phyloP scores from a whole-genome alignment of 2,797 vertebrate species.

The Australoheros facetus region DNA sequence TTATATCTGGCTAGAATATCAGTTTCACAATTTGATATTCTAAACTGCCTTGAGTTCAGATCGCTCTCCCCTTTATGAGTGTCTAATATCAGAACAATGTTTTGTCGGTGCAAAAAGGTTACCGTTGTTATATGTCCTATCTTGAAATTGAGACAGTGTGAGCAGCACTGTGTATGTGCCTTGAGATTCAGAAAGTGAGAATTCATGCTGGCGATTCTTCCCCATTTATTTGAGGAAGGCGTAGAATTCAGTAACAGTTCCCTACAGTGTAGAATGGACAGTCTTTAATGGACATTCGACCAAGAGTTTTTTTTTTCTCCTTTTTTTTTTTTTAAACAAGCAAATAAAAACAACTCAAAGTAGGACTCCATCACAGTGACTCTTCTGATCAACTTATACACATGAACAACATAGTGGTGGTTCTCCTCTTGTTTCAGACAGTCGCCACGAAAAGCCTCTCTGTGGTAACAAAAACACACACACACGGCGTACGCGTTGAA shows the following conservation, averaged over 20 bases:
- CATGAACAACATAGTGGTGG: neutral
- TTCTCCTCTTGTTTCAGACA: slow-evolving; percentile 22
- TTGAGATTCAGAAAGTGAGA: slow-evolving; percentile 78
- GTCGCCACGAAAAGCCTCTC: slow-evolving; percentile 37
- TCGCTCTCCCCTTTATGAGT: slow-evolving; percentile 77
- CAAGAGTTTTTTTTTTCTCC: slow-evolving; percentile 11
- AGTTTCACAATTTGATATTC: slow-evolving; percentile 50
- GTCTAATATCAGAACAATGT: slow-evolving; percentile 67
- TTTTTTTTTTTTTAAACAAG: neutral
- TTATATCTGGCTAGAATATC: slow-evolving; percentile 63
- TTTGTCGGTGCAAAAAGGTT: slow-evolving; percentile 62
- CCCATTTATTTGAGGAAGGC: slow-evolving; percentile 36
- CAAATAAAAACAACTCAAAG: neutral
- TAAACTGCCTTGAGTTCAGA: slow-evolving; percentile 73
- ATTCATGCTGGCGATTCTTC: slow-evolving; percentile 47
- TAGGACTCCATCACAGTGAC: slow-evolving; percentile 41
- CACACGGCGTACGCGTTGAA: slow-evolving; percentile 49
- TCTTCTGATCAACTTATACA: slow-evolving; percentile 41
- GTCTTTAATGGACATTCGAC: slow-evolving; percentile 39
- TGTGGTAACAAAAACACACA: slow-evolving; percentile 35
- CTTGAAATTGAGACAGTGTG: slow-evolving; percentile 78
- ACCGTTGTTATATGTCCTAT: slow-evolving; percentile 68
- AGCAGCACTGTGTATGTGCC: slow-evolving; percentile 83
- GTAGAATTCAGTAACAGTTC: slow-evolving; percentile 46
- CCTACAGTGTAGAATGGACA: slow-evolving; percentile 33